A percentile compares a stretch with the other conserved stretches of the same genome.
phyloP scores from a whole-genome alignment of 2,113 vertebrate species.

The Sylvietta virens region DNA sequence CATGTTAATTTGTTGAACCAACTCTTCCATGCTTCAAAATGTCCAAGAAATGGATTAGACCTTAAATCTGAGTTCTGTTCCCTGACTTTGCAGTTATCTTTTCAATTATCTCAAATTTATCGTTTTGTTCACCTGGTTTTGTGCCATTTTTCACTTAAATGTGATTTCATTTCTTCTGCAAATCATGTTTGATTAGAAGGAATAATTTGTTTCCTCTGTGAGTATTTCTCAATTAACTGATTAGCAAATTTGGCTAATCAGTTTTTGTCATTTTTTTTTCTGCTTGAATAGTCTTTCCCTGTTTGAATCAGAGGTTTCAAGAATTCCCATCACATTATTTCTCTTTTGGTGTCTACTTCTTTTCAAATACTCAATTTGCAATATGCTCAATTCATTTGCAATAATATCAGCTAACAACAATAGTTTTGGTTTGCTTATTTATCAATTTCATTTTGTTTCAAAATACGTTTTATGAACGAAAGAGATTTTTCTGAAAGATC shows the following conservation, averaged over 20 bases:
- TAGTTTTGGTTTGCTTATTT: neutral
- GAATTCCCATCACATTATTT: neutral
- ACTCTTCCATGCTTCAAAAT: neutral
- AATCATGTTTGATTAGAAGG: neutral
- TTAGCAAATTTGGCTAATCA: neutral
- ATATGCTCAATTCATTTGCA: neutral
- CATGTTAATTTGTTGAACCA: neutral
- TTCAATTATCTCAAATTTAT: neutral
- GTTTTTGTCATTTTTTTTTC: neutral
- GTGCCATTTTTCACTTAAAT: neutral
- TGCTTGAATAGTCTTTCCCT: neutral
- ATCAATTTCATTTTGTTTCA: neutral
- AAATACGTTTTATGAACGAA: neutral
- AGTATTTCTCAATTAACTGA: constrained; percentile 6
- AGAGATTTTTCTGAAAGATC: neutral
- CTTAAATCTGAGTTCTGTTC: neutral
- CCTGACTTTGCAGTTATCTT: neutral
- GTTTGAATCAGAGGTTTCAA: neutral
- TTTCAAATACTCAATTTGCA: neutral
- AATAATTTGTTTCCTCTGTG: neutral
- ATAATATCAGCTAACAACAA: neutral
- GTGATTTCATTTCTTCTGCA: neutral
- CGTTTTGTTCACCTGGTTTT: neutral
- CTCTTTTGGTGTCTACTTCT: neutral
- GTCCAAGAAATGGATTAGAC: neutral